Base-by-base conservation (phyloP, 2,797 vertebrate genomes). In the Discoglossus pictus region DNA sequence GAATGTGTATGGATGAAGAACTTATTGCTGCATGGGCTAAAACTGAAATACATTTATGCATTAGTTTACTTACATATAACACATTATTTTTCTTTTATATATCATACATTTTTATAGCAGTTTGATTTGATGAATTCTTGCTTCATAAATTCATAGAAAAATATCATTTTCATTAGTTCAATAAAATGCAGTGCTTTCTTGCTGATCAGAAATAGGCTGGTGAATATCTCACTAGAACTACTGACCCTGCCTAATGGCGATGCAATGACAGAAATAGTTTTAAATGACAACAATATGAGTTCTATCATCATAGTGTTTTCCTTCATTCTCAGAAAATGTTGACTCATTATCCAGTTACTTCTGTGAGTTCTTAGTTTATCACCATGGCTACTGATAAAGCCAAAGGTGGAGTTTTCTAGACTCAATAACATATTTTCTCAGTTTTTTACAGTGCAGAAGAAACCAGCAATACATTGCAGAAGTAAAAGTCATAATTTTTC, bases 351-450 rank as follows among this genome's bases (percentile, higher is more conserved):
- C 1, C 20, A 47, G 21, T 47, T 44, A 20, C 20, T 44, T 44
- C 20, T 9, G 10, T 44, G 20, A 44, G 20, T 44, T 20, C 20
- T 7, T 44, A 4, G 27, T 31, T 31, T 18, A 44, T 44, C 16
- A 44, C 42, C 42, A 44, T 44, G 42, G 20, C 42, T 7, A 44
- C 42, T 44, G 42, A 44, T 9, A 44, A 44, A 6, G 15, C 16
- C 17, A 18, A 44, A 13, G 16, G 15, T 15, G n/a, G n/a, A n/a
- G 13, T 18, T 44, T 10, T 44, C 42, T 20, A 11, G 18, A 21
- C 42, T n/a, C n/a, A n/a, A 44, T 17, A 18, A 10, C 43, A 46
- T 50, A 6, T 17, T 50, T 5, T 54, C 1, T 40, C 16, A 13
- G 51, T 4, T 31, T 31, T 31, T 31, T 31, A 4, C 8, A 31